phyloP scores from a whole-genome alignment of 2,888 invertebrate genomes.

The Coleophora flavipennella region DNA sequence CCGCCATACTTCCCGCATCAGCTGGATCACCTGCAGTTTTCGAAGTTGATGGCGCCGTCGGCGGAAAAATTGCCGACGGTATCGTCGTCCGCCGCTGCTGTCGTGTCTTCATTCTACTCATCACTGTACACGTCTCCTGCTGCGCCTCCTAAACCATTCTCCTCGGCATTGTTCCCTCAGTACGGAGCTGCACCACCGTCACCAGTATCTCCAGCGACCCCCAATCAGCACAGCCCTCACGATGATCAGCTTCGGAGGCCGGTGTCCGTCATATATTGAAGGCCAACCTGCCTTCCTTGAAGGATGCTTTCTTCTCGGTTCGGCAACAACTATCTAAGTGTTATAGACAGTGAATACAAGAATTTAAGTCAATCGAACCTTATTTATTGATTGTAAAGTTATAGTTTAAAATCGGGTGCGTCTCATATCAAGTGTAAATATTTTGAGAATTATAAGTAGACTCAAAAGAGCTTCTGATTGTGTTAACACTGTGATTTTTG shows the following conservation, averaged over 20 bases:
- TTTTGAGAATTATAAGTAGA: constrained; percentile 31
- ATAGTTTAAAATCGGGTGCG: constrained; percentile 44
- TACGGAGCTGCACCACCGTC: constrained; percentile 64
- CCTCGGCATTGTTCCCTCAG: constrained; percentile 67
- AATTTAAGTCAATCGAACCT: constrained; percentile 30
- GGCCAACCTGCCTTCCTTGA: constrained; percentile 61
- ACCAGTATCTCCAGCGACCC: constrained; percentile 57
- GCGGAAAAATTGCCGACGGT: constrained; percentile 59
- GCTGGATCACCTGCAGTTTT: constrained; percentile 77
- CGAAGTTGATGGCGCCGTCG: constrained; percentile 71
- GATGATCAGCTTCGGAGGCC: constrained; percentile 78
- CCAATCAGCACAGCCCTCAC: constrained; percentile 62
- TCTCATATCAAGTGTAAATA: constrained; percentile 63
- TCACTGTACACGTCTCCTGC: constrained; percentile 75
- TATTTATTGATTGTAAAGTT: constrained; percentile 58
- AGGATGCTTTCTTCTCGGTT: constrained; percentile 35
- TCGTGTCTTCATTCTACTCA: constrained; percentile 79
- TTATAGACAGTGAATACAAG: constrained; percentile 38
- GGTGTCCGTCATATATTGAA: constrained; percentile 81
- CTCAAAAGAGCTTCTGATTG: constrained; percentile 30
- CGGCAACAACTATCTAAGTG: constrained; percentile 37
- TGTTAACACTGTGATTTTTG: constrained; percentile 64
- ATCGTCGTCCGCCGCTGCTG: constrained; percentile 69
- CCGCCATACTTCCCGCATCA: constrained; percentile 85
- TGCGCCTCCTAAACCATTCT: constrained; percentile 65